A percentile compares a stretch with the other conserved stretches of the same genome.
These are phyloP conservation scores for Drosophila arawakana DNA, from an alignment of 1,140 invertebrate species.

Conservation along the genomic window DNA sequence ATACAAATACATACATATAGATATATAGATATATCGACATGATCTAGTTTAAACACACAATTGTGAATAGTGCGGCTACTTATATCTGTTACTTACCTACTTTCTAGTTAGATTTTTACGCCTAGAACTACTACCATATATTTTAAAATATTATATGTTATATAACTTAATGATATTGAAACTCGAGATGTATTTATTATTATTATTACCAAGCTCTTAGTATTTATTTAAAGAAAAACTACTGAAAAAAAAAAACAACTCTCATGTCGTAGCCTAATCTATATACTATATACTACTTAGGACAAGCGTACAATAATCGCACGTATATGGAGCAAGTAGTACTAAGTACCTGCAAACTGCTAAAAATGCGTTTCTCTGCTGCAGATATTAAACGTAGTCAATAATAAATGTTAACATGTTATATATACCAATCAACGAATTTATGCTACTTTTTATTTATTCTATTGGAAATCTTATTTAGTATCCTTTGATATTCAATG, in stretches of 20 bases:
- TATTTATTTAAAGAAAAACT: conserved; percentile 54
- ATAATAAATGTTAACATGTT: conserved; percentile 58
- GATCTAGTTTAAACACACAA: background rate
- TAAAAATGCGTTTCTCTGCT: conserved; percentile 65
- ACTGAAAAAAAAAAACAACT: conserved; percentile 41
- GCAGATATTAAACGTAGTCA: conserved; percentile 50
- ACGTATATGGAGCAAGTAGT: conserved; percentile 77
- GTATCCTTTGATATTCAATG: too few species aligned
- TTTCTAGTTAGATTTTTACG: conserved; percentile 31
- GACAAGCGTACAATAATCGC: conserved; percentile 81
- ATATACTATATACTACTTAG: conserved; percentile 42
- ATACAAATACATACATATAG: background rate
- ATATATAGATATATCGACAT: conserved; percentile 11
- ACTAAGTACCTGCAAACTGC: conserved; percentile 77
- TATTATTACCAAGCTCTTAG: conserved; percentile 50
- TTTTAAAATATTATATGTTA: conserved; percentile 43
- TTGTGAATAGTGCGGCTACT: conserved; percentile 29
- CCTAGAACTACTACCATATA: conserved; percentile 36
- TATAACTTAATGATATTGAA: conserved; percentile 54
- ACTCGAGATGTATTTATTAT: conserved; percentile 77
- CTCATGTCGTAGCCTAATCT: conserved; percentile 33
- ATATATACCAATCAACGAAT: conserved; percentile 41
- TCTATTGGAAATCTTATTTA: background rate
- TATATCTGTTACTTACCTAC: conserved; percentile 30
- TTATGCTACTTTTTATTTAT: conserved; percentile 20